These are phyloP conservation scores for Drosophila nannoptera DNA, from an alignment of 1,140 invertebrate genomes.

Conservation along the genomic window DNA sequence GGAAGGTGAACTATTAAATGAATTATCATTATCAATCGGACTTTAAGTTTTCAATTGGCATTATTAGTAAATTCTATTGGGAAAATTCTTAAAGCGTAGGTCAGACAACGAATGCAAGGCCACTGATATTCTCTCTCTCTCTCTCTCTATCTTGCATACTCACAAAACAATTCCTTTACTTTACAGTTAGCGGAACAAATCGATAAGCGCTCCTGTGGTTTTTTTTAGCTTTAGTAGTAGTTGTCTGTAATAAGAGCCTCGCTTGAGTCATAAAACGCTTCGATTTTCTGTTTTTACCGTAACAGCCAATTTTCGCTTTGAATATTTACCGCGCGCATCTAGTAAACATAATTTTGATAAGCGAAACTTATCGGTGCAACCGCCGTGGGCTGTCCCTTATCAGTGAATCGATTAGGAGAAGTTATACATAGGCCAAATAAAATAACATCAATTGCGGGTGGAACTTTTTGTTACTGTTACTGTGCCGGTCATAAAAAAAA, in stretches of 20 bases:
- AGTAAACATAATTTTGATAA: constrained; percentile 33
- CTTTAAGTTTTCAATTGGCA: too few relatives aligned
- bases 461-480: constrained; percentile 34
- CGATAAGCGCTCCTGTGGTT: constrained; percentile 13
- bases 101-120: too few relatives aligned
- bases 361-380: constrained; percentile 35
- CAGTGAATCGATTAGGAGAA: constrained; percentile 24
- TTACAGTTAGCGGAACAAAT: constrained; percentile 21
- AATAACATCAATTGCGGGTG: constrained; percentile 34
- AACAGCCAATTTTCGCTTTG: constrained; percentile 6
- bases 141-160: neutral
- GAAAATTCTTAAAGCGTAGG: too few relatives aligned
- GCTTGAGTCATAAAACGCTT: constrained; percentile 36
- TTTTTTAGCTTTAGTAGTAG: constrained; percentile 1
- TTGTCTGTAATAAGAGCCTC: constrained; percentile 19
- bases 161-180: neutral
- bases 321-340: constrained; percentile 25
- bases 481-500: constrained; percentile 32
- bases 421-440: constrained; percentile 1
- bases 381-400: constrained; percentile 33
- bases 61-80: too few relatives aligned
- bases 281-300: constrained; percentile 2
- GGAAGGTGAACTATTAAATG: neutral
- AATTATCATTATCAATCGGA: neutral
- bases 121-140: too few relatives aligned